A percentile compares a stretch with the other conserved stretches of the same genome.
Conservation (phyloP, 2,113 vertebrate species). For the Daboia siamensis region DNA sequence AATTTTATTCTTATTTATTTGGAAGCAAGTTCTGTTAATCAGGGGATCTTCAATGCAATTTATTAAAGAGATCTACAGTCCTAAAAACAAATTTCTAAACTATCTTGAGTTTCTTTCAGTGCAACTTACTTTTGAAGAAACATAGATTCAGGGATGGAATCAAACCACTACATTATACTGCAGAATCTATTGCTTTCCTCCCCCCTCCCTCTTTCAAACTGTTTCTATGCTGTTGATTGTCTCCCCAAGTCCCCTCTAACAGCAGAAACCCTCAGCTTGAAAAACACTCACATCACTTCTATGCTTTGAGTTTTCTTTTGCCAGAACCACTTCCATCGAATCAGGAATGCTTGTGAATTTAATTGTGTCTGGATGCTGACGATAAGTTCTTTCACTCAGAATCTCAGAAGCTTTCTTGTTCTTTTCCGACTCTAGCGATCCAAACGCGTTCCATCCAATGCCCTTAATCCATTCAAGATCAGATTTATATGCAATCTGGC, state of each 20-base stretch:
- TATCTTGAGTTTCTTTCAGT: background rate
- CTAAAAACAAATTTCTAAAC: background rate
- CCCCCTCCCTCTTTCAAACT: background rate
- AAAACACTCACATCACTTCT: conserved; percentile 80
- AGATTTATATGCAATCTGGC: conserved; percentile 84
- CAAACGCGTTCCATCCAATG: conserved; percentile 81
- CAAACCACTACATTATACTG: background rate
- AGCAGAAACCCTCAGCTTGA: background rate
- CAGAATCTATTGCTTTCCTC: background rate
- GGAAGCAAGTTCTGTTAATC: background rate
- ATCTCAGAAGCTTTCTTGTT: conserved; percentile 76
- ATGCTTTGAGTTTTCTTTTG: conserved; percentile 83
- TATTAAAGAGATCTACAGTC: background rate
- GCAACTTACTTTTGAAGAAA: background rate
- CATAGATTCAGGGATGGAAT: background rate
- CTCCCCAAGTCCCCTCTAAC: background rate
- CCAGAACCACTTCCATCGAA: conserved; percentile 84
- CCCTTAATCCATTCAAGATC: conserved; percentile 82
- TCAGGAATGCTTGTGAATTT: conserved; percentile 89
- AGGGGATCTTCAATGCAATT: background rate
- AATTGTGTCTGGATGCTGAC: conserved; percentile 74
- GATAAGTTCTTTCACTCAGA: conserved; percentile 70
- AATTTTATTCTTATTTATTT: background rate
- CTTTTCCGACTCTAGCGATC: conserved; percentile 82
- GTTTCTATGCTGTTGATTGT: background rate